Evolutionary conservation across 92 coral and sea anemone genomes (phyloP), one percentile per base, ranked within the genome.

Genomic region (Palythoa heliodiscus): DNA sequence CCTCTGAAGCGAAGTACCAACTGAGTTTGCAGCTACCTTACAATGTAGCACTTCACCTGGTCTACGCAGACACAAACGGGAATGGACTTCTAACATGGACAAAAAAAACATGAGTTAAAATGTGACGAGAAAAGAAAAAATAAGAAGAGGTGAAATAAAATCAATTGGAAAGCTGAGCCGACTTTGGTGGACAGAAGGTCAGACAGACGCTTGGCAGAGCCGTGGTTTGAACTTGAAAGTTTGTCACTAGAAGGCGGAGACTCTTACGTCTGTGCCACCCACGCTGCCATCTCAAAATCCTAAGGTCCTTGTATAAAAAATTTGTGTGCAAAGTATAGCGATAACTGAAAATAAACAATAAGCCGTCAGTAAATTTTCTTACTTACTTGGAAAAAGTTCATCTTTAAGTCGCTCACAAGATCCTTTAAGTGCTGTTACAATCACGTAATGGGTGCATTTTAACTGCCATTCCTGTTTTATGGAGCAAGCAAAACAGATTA

Each of bases 401-500:
- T 88, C 75, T 72, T 82, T 72, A 39, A 94, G 47, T 5, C 19
- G 84, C 39, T 75, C 57, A 70, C 93, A 94, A 39, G 75, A 52
- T 47, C 95, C 95, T 85, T 94, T 92, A 60, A 94, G 85, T n/a
- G 93, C 95, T 1, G 85, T 64, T n/a, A 94, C 71, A 3, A 94
- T 79, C 35, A 94, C 86, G 71, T 94, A 94, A 63, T 94, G 98
- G 19, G 93, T 81, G 83, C 95, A 90, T 76, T 90, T 84, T 38
- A 94, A 82, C 47, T 94, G 95, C 98, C 95, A 92, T 76, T 92
- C 98, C 98, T 94, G 55, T 15, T 53, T 70, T 22, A 75, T 29
- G 47, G 39, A 24, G 53, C 79, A 87, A 54, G 38, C 22, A 13
- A 11, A 25, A 25, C 1, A 8, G 13, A 37, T 69, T 23, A 10